Conservation (phyloP, 2,888 invertebrate genomes). For the Caenorhabditis doughertyi region DNA sequence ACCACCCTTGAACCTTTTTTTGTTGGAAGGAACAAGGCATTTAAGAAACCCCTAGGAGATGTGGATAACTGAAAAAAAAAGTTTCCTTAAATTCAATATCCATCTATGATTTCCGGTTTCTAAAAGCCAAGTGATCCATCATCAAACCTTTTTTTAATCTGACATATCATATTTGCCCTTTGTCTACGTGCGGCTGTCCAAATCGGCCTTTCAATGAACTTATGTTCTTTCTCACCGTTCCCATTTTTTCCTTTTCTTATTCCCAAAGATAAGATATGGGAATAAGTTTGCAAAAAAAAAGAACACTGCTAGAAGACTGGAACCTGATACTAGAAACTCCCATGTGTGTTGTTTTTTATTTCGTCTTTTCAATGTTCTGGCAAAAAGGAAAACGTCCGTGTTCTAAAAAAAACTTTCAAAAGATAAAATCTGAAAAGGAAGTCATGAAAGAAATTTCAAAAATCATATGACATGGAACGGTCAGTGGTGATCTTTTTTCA, state of each 20-base stretch:
- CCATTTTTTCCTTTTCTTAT: neutral
- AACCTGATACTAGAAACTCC: neutral
- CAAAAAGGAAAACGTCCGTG: neutral
- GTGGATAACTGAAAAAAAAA: neutral
- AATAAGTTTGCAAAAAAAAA: neutral
- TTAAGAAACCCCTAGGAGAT: neutral
- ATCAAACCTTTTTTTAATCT: neutral
- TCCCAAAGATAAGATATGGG: neutral
- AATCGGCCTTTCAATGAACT: conserved; percentile 9
- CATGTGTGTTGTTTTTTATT: neutral
- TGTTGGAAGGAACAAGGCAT: neutral
- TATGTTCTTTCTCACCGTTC: conserved; percentile 12
- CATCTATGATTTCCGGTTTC: neutral
- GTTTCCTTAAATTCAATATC: neutral
- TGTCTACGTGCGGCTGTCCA: conserved; percentile 15
- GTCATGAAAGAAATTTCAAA: neutral
- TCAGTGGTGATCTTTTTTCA: neutral
- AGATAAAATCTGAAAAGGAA: neutral
- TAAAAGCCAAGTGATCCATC: neutral
- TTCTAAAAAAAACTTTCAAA: neutral
- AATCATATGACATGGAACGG: neutral
- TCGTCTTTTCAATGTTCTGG: neutral
- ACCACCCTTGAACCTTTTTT: conserved; percentile 18
- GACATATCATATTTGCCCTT: conserved; percentile 23
- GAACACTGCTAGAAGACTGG: neutral